phyloP scores from a whole-genome alignment of 2,113 vertebrate species.

The Rhagologus leucostigma region DNA sequence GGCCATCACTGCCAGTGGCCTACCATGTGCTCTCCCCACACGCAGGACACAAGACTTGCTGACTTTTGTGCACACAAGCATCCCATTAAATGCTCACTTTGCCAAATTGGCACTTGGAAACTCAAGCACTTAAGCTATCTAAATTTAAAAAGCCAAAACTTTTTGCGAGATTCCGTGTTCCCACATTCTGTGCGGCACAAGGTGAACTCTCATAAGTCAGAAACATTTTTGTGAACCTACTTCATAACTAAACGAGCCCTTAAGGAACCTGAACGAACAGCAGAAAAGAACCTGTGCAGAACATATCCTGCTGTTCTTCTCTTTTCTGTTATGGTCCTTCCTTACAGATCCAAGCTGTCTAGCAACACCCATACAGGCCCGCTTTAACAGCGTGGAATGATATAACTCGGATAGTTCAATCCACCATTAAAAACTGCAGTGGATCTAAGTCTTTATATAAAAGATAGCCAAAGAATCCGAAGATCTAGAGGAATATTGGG shows the following conservation, averaged over 20 bases:
- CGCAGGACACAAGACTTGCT: background rate
- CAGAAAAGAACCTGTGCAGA: rapidly evolving
- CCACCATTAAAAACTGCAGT: background rate
- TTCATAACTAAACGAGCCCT: rapidly evolving
- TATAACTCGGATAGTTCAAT: rapidly evolving
- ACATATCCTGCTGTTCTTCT: background rate
- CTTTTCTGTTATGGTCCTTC: rapidly evolving
- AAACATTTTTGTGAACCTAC: background rate
- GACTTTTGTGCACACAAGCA: background rate
- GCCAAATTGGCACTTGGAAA: background rate
- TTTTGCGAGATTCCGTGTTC: rapidly evolving
- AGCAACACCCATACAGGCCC: background rate
- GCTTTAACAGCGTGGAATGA: rapidly evolving
- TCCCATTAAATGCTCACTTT: background rate
- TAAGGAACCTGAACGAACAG: rapidly evolving
- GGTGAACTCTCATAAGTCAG: rapidly evolving
- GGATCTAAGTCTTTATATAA: no score
- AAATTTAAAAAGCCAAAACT: background rate
- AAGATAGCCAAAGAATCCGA: background rate
- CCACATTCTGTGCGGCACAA: background rate
- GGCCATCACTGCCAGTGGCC: background rate
- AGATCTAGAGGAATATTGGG: background rate
- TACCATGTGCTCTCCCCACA: background rate
- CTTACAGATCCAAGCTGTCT: background rate
- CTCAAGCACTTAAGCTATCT: background rate